Percentiles rank a stretch among this genome's conserved stretches.
These are phyloP conservation scores for Jordanella pulchra DNA, from an alignment of 2,797 vertebrate genomes.

Conservation along the genomic window DNA sequence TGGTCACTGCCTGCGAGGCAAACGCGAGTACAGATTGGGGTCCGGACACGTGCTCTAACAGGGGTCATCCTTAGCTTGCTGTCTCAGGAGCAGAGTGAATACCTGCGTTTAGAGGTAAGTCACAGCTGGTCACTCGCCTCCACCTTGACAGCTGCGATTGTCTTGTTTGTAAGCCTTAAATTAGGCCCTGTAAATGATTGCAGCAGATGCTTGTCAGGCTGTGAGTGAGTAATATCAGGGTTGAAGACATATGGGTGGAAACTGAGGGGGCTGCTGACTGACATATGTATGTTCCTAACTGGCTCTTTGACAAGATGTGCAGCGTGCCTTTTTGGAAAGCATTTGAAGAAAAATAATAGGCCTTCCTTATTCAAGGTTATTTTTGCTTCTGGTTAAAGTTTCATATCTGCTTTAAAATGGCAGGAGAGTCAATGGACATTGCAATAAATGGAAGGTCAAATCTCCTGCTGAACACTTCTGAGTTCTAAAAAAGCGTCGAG, in stretches of 20 bases:
- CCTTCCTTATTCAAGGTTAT: conserved; percentile 48
- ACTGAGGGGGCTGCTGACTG: conserved; percentile 61
- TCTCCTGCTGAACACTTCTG: conserved; percentile 23
- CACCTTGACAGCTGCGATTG: conserved; percentile 51
- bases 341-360: conserved; percentile 41
- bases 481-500: conserved; percentile 39
- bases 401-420: conserved; percentile 13
- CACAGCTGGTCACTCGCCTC: conserved; percentile 19
- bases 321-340: conserved; percentile 33
- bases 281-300: conserved; percentile 56
- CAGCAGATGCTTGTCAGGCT: conserved; percentile 54
- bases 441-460: conserved; percentile 50
- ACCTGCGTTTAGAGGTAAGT: conserved; percentile 87
- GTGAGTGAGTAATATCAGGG: conserved; percentile 72
- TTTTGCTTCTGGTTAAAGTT: conserved; percentile 47
- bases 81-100: conserved; percentile 83
- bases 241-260: conserved; percentile 65
- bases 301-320: conserved; percentile 46
- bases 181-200: conserved; percentile 54
- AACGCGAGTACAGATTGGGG: conserved; percentile 76
- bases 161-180: conserved; percentile 56
- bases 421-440: background rate
- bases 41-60: conserved; percentile 81
- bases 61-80: conserved; percentile 81
- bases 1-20: conserved; percentile 75